Evolutionary conservation across 2,797 vertebrate genomes (phyloP), one percentile per base, ranked within the genome.

Genomic region (Gallinago nigripennis): DNA sequence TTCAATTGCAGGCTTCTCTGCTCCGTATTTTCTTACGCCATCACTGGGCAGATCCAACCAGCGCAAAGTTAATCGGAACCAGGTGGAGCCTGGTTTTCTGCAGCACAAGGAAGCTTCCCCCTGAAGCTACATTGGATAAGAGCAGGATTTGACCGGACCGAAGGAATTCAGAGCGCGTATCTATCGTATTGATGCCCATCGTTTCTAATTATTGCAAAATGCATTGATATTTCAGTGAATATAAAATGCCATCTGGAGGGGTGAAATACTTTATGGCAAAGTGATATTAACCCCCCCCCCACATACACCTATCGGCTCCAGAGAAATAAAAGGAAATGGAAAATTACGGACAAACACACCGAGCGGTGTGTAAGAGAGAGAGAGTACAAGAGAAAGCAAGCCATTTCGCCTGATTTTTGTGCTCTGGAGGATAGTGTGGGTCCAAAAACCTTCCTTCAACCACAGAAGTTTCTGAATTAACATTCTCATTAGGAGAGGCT

Each of bases 1-100:
- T 96, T 96, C 91, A 94, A 71, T 68, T 94, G 80, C 88, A 90
- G 91, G 24, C 81, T 96, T 85, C 88, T 88, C 93, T 95, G 95
- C 83, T 95, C 85, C 11, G 0, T 80, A 88, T 94, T 94, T 97
- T 92, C 78, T 90, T 95, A 92, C 13, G 16, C 95, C 96, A 94
- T 87, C 78, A 79, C 68, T 87, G 86, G 88, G 93, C 93, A 90
- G 95, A 94, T 86, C 91, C 96, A 96, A 90, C 90, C 68, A 87
- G 88, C 12, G 46, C 9, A 3, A 88, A 81, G 50, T 87, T 94
- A 97, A 96, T 97, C 48, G 0, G 86, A 94, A 86, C 93, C 96
- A 97, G 91, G 95, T 95, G 91, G 64, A 90, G 86, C 61, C 83
- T 90, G 85, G 9, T 53, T 8, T 69, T 93, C 85, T 87, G 71